Percentiles rank a stretch among this genome's conserved stretches.
Conservation (phyloP, 2,888 invertebrate genomes). For the Eupithecia pulchellata region DNA sequence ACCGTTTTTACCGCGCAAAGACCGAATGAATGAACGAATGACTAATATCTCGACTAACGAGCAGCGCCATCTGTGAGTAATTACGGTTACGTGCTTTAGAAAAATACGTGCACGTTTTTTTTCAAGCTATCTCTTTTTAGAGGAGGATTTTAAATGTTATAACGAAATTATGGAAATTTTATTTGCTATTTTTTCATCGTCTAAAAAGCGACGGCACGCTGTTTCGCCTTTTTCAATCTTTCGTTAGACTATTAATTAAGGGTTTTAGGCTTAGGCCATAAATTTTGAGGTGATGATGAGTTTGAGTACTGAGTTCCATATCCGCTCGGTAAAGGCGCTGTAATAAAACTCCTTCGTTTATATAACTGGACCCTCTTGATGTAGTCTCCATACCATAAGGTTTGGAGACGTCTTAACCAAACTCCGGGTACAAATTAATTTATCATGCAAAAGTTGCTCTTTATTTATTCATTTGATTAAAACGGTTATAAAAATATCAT, state of each 20-base stretch:
- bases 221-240: background rate
- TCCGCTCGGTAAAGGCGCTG: too few relatives aligned
- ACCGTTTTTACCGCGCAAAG: conserved; percentile 32
- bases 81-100: conserved; percentile 71
- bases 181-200: background rate
- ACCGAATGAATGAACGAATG: conserved; percentile 50
- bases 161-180: background rate
- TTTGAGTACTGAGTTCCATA: background rate
- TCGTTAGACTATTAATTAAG: background rate
- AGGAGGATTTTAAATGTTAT: background rate
- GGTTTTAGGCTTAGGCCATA: background rate
- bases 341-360: too few relatives aligned
- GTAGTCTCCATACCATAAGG: background rate
- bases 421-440: background rate
- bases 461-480: too few relatives aligned
- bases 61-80: conserved; percentile 76
- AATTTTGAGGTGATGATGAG: too few relatives aligned
- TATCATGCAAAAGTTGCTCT: too few relatives aligned
- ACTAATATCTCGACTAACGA: conserved; percentile 65
- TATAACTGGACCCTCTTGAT: background rate
- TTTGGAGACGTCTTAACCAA: background rate
- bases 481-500: too few relatives aligned
- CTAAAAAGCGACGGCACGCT: background rate
- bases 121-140: conserved; percentile 53
- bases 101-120: conserved; percentile 69